A percentile compares a stretch with the other conserved stretches of the same genome.
Conservation (phyloP, 2,888 invertebrate genomes). For the Carpatolechia fugitivella region DNA sequence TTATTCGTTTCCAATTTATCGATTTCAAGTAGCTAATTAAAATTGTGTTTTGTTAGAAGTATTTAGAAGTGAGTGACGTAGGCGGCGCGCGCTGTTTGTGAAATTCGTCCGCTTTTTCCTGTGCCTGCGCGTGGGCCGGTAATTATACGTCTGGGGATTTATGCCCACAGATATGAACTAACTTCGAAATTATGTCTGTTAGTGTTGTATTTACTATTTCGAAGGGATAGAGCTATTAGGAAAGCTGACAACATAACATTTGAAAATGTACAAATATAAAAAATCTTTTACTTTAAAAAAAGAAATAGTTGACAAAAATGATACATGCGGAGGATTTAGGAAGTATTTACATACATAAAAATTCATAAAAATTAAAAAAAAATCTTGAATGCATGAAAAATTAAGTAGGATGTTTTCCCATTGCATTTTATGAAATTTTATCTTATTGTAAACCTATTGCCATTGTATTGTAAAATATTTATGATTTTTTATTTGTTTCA, state of each 20-base stretch:
- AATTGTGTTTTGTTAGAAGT: conserved; percentile 39
- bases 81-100: conserved; percentile 58
- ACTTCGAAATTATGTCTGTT: conserved; percentile 17
- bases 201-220: not conserved
- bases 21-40: not conserved
- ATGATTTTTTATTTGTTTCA: conserved; percentile 7
- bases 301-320: too few species aligned
- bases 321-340: too few species aligned
- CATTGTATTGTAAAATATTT: not conserved
- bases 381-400: too few species aligned
- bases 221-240: too few species aligned
- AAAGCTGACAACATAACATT: too few species aligned
- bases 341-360: too few species aligned
- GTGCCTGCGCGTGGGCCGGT: conserved; percentile 54
- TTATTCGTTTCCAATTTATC: not conserved
- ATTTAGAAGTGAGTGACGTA: conserved; percentile 31
- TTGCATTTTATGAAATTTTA: too few species aligned
- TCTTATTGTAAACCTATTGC: not conserved
- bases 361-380: too few species aligned
- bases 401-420: too few species aligned
- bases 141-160: conserved; percentile 68
- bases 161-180: conserved; percentile 46
- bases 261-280: too few species aligned
- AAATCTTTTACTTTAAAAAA: too few species aligned
- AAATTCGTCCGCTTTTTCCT: conserved; percentile 64